Base-by-base conservation (phyloP, 1,140 invertebrate species). In the Phymorhynchus buccinoides region DNA sequence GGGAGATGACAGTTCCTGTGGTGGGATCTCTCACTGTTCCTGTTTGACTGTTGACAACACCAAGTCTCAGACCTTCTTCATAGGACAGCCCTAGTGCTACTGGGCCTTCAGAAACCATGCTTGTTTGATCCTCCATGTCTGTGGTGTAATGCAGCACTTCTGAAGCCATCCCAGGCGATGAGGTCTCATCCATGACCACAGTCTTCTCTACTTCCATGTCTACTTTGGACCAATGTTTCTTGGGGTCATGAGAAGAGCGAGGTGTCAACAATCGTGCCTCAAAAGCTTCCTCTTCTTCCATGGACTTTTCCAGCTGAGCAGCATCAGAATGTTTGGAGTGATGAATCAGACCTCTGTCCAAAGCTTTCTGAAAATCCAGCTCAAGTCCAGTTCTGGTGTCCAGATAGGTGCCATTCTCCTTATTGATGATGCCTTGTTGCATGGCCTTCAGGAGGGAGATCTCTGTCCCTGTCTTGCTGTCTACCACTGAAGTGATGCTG, bases 21-120 rank as follows among this genome's bases (percentile, higher is more conserved):
- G 96, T 94, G 0, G 97, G 97, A 91, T 98, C 97, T 52, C 95
- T 94, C 85, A 99, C 96, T 90, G 95, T 95, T 78, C 96, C 96
- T 83, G 90, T 90, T 39, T 95, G 95, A 77, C 96, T 95, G 89
- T 97, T 96, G 87, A 98, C 95, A 79, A 98, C 94, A 88, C 96
- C 96, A 88, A 96, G 94, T 92, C 98, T 91, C 30, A 91, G 84
- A 42, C 91, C 92, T 80, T 89, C 89, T 35, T 89, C 84, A 86
- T 91, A 93, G 4, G 91, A 92, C 81, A 92, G 83, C 37, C 90
- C 90, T 75, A 73, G 73, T 37, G 84, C 84, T 27, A 75, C 52
- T 18, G 42, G 56, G 39, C 68, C 75, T 18, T 56, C 68, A 30
- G 56, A 41, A 44, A n/a, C 68, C 32, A 1, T 6, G 83, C 52